phyloP scores from a whole-genome alignment of 2,888 invertebrate species.

The Cosmopolites sordidus region DNA sequence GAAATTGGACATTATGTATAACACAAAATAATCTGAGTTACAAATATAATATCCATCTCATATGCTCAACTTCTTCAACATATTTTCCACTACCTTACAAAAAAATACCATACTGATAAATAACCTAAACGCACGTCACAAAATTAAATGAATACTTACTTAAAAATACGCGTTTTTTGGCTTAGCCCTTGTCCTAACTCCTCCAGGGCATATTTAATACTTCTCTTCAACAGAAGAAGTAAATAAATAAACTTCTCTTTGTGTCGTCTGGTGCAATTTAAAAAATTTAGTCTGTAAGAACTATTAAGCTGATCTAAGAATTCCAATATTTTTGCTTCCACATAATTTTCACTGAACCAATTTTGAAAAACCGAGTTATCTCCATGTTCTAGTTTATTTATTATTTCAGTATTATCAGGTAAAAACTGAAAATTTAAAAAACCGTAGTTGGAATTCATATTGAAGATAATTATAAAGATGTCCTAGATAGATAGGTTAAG shows the following conservation, averaged over 20 bases:
- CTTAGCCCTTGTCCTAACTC: slow-evolving; percentile 26
- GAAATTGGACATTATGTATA: too few relatives aligned
- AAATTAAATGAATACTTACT: too few relatives aligned
- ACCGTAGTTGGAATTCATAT: too few relatives aligned
- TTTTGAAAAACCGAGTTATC: not conserved
- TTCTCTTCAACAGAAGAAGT: slow-evolving; percentile 32
- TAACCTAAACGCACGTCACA: too few relatives aligned
- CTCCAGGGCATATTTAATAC: slow-evolving; percentile 28
- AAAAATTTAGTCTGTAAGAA: slow-evolving; percentile 25
- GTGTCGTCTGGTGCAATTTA: slow-evolving; percentile 24
- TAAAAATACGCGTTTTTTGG: slow-evolving; percentile 20
- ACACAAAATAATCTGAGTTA: too few relatives aligned
- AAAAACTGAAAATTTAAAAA: too few relatives aligned
- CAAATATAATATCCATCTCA: too few relatives aligned
- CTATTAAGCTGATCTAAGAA: slow-evolving; percentile 33
- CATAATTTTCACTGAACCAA: slow-evolving; percentile 10
- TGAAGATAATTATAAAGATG: too few relatives aligned
- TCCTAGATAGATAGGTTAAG: too few relatives aligned
- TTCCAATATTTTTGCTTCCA: slow-evolving; percentile 27
- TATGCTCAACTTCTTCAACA: too few relatives aligned
- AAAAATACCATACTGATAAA: too few relatives aligned
- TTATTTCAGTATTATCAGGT: not conserved
- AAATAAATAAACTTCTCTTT: slow-evolving; percentile 29
- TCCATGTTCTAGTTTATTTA: not conserved
- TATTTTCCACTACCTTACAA: too few relatives aligned